phyloP scores from a whole-genome alignment of 1,140 invertebrate genomes.

The Bombus turneri region DNA sequence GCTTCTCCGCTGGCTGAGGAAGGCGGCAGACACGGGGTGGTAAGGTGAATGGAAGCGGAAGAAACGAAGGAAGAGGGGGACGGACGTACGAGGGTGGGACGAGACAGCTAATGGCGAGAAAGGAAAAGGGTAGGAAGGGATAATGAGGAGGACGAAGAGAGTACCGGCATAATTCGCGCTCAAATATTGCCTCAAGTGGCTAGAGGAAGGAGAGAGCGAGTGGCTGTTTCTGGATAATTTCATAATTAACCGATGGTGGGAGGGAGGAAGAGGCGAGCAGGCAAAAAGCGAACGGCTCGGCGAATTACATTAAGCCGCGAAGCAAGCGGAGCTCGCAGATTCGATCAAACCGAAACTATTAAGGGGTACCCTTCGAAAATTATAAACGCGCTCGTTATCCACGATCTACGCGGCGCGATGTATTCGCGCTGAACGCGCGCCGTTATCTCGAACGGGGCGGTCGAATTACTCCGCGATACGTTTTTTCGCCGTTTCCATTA shows the following conservation, averaged over 20 bases:
- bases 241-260: slow-evolving; percentile 59
- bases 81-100: neutral
- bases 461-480: slow-evolving; percentile 25
- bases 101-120: slow-evolving; percentile 53
- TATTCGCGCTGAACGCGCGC: neutral
- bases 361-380: slow-evolving; percentile 53
- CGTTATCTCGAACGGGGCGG: neutral
- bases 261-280: no score
- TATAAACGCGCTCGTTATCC: slow-evolving; percentile 59
- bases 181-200: slow-evolving; percentile 58
- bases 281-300: slow-evolving; percentile 56
- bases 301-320: slow-evolving; percentile 55
- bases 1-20: slow-evolving; percentile 48
- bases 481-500: slow-evolving; percentile 25
- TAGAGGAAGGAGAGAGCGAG: slow-evolving; percentile 42
- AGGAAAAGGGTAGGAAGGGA: slow-evolving; percentile 30
- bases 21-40: slow-evolving; percentile 19
- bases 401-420: neutral
- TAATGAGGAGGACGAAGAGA: slow-evolving; percentile 70
- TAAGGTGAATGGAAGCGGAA: slow-evolving; percentile 8
- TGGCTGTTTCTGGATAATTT: slow-evolving; percentile 63
- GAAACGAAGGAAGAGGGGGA: slow-evolving; percentile 21
- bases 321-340: neutral
- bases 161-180: slow-evolving; percentile 68
- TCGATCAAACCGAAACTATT: slow-evolving; percentile 55